Evolutionary conservation across 2,888 invertebrate species (phyloP), one percentile per base, ranked within the genome.

Genomic region (Trichogramma evanescens): DNA sequence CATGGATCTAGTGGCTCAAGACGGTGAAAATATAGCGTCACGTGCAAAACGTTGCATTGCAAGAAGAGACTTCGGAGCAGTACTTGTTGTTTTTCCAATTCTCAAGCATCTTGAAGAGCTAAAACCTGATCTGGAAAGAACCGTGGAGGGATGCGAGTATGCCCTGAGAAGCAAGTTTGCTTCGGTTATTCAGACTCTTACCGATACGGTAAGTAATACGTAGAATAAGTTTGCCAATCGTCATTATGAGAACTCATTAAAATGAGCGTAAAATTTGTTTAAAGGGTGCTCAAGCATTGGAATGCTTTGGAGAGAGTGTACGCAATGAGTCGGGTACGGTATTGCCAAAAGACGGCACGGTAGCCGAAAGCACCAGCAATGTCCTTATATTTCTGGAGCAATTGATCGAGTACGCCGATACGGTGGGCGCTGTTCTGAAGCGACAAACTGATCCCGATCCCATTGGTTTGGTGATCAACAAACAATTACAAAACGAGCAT

Each of bases 341-440:
- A 70, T 86, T 97, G 72, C 95, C 98, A 0, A 91, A 89, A 74
- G 99, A 99, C 82, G 99, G 98, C 62, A 99, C 98, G 0, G 98
- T 98, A 43, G 97, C 97, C 75, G 95, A 98, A 79, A 82, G 95
- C 62, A 95, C 96, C 0, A 94, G 92, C 64, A 95, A 96, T 72
- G 93, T 95, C 50, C 85, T 96, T 68, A 91, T 95, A 72, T 93
- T 96, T 79, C 82, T 94, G 69, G 94, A 94, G 76, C 91, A 94
- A 73, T 80, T 96, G 55, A 83, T 88, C 13, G 87, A 88, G 61
- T 91, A 91, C 72, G 84, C 85, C 46, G 89, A 88, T 70, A 89
- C 89, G 0, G 87, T 92, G 45, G 88, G 88, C 1, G 81, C 83
- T 8, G 87, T 89, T 63, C 73, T 89, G 51, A 81, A 71, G 13